Evolutionary conservation across 2,113 vertebrate genomes (phyloP).

Genomic region (Tympanuchus pallidicinctus): DNA sequence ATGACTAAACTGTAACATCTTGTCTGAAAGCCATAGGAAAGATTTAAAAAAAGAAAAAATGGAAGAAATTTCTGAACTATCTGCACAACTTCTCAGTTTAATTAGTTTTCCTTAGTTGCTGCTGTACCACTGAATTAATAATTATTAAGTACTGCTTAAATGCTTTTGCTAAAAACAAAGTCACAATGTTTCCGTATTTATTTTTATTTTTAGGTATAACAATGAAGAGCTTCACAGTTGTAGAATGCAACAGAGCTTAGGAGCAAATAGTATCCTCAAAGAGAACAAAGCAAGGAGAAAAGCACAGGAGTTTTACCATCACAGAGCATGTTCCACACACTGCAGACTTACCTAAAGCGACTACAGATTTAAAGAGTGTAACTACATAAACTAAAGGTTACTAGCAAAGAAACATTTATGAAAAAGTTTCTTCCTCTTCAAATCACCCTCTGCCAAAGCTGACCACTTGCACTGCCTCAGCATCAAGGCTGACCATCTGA

Average conservation of each 20-base stretch:
- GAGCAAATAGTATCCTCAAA: background rate
- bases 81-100: background rate
- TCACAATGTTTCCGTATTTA: background rate
- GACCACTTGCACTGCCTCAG: background rate
- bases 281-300: background rate
- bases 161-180: background rate
- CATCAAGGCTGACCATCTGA: background rate
- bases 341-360: fast-evolving
- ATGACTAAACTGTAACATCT: background rate
- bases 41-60: background rate
- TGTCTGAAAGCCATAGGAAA: background rate
- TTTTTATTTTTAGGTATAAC: background rate
- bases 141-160: background rate
- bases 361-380: background rate
- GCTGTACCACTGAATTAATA: background rate
- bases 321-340: fast-evolving
- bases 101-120: background rate
- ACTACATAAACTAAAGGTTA: background rate
- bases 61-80: background rate
- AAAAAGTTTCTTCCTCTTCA: background rate
- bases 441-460: background rate
- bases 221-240: background rate
- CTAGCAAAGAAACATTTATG: background rate
- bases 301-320: background rate
- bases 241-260: background rate